A percentile compares a stretch with the other conserved stretches of the same genome.
Conservation (phyloP, 2,888 invertebrate genomes). For the Clostera curtula region DNA sequence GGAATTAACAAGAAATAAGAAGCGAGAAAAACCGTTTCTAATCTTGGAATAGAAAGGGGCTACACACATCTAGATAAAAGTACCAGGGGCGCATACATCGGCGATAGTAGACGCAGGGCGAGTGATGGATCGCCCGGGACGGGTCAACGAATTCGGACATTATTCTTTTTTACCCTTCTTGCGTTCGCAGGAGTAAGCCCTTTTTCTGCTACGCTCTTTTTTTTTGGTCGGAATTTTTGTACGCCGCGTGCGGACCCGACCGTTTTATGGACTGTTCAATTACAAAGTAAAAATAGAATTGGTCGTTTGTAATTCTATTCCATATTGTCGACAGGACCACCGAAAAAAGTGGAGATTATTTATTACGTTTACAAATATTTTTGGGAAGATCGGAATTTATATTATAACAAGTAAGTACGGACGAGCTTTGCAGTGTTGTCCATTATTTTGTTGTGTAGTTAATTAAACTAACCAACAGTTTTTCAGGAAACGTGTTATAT, state of each 20-base stretch:
- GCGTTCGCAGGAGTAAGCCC: constrained; percentile 72
- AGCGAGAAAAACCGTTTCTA: constrained; percentile 52
- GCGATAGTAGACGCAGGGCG: constrained; percentile 61
- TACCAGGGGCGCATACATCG: constrained; percentile 46
- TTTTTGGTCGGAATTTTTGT: constrained; percentile 62
- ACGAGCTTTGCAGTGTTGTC: too few species aligned
- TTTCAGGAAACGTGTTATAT: too few species aligned
- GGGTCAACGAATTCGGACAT: constrained; percentile 77
- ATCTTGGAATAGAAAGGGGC: constrained; percentile 55
- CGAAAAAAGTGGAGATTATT: constrained; percentile 28
- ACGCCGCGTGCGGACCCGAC: constrained; percentile 40
- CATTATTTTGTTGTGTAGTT: too few species aligned
- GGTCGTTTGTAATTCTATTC: constrained; percentile 60
- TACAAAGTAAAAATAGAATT: constrained; percentile 72
- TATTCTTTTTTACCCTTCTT: constrained; percentile 77
- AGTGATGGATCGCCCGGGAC: constrained; percentile 75
- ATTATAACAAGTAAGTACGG: too few species aligned
- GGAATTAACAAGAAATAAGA: constrained; percentile 37
- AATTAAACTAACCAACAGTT: too few species aligned
- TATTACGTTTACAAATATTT: too few species aligned
- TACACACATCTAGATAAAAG: constrained; percentile 61
- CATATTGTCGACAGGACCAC: constrained; percentile 43
- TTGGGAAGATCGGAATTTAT: too few species aligned
- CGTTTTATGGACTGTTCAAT: constrained; percentile 71
- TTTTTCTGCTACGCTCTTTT: constrained; percentile 72